Percentiles rank a stretch among this genome's conserved stretches.
Conservation (phyloP, 2,113 vertebrate species). For the Daubentonia madagascariensis region DNA sequence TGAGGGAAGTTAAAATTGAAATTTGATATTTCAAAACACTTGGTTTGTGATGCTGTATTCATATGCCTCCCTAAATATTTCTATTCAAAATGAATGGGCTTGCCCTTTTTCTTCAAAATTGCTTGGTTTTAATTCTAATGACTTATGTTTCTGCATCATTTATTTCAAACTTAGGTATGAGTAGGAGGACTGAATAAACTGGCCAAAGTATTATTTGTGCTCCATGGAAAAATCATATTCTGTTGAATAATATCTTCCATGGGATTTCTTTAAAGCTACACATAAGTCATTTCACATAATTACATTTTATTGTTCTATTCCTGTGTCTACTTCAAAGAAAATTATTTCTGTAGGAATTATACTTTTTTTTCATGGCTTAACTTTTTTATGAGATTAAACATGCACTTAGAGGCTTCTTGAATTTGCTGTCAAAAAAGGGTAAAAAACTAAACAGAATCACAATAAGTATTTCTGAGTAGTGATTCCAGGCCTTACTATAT, state of each 20-base stretch:
- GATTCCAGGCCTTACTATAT: not conserved
- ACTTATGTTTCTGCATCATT: conserved; percentile 3
- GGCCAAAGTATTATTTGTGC: not conserved
- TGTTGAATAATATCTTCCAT: not conserved
- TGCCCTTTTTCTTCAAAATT: conserved; percentile 7
- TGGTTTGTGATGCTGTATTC: not conserved
- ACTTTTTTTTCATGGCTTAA: not conserved
- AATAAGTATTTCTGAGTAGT: not conserved
- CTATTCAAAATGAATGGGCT: not conserved
- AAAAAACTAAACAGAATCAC: not conserved
- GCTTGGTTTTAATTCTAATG: not conserved
- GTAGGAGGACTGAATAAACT: not conserved
- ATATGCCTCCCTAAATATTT: not conserved
- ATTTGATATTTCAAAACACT: not conserved
- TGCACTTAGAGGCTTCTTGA: not conserved
- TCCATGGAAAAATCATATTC: not conserved
- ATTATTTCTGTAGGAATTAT: conserved; percentile 18
- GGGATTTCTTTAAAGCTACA: not conserved
- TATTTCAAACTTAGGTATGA: not conserved
- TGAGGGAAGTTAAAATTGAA: not conserved
- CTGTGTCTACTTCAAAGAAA: not conserved
- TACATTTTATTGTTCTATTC: conserved; percentile 15
- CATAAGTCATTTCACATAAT: conserved; percentile 32
- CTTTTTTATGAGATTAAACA: conserved; percentile 28
- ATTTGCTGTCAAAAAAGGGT: not conserved